Base-by-base conservation (phyloP, 2,113 vertebrate species). In the Myotis brandtii region DNA sequence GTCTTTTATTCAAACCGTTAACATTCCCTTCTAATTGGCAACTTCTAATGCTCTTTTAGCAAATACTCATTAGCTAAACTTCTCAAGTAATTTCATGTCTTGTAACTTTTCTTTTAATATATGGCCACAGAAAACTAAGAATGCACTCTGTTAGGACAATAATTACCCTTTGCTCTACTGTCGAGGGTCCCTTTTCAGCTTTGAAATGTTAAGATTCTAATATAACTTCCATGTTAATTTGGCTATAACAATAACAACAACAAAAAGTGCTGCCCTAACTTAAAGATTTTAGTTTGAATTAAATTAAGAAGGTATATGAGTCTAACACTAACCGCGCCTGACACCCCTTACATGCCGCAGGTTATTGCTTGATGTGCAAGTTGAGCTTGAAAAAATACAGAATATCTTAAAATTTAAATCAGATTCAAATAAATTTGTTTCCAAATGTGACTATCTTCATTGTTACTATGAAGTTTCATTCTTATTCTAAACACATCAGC, bases 381-480 rank as follows among this genome's bases (percentile, higher is more conserved):
- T 12, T 91, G 20, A 94, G 5, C 75, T 66, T 85, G 27, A 95
- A 95, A 94, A 48, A 54, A 93, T 48, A 89, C 2, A 91, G 59
- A 95, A 13, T 92, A 81, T 77, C 89, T 92, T 66, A 89, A 93
- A 89, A 86, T 87, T 77, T 80, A 86, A 93, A 52, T 76, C 37
- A 73, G 84, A 84, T 83, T 86, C 79, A 96, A 95, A 85, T 87
- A 86, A 87, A 82, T 82, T 43, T 37, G 43, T 93, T 83, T 70
- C 72, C 20, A 94, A 97, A 72, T 83, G 16, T 37, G 20, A 52
- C 40, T 64, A 81, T 70, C 50, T 95, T 94, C 64, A 94, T 76
- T 93, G 92, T 48, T 93, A 54, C 73, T 76, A 87, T 30, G 9
- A 94, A 84, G 59, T 89, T 93, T 83, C 76, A 56, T 95, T 97